phyloP scores from a whole-genome alignment of 2,888 invertebrate species.

The Brachyopa scutellaris region DNA sequence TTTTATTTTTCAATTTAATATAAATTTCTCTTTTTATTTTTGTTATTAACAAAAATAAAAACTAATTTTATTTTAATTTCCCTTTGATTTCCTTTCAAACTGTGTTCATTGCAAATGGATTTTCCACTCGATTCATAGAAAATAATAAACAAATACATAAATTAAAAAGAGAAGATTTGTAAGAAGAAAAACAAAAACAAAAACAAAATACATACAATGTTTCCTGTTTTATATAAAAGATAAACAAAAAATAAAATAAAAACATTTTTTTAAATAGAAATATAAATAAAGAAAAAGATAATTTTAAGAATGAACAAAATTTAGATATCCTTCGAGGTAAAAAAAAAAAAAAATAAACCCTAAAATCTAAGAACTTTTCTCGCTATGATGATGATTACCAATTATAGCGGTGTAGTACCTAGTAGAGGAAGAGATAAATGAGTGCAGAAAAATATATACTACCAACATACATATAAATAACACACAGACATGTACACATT shows the following conservation, averaged over 20 bases:
- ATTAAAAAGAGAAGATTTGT: neutral
- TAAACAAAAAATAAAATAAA: conserved; percentile 8
- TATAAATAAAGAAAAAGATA: conserved; percentile 22
- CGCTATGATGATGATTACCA: conserved; percentile 21
- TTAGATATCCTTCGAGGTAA: conserved; percentile 48
- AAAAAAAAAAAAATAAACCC: neutral
- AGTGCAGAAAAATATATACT: conserved; percentile 8
- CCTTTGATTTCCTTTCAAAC: conserved; percentile 26
- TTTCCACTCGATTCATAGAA: conserved; percentile 31
- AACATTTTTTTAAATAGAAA: conserved; percentile 49
- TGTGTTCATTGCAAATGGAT: conserved; percentile 52
- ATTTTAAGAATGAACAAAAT: conserved; percentile 54
- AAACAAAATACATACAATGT: conserved; percentile 24
- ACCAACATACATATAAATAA: conserved; percentile 26
- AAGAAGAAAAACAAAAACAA: neutral
- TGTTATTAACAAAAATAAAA: conserved; percentile 11
- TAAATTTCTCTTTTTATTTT: neutral
- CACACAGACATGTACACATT: conserved; percentile 46
- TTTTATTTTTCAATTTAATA: neutral
- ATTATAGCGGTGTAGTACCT: conserved; percentile 22
- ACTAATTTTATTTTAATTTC: neutral
- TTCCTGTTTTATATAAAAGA: conserved; percentile 58
- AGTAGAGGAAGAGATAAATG: conserved; percentile 11
- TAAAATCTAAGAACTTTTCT: conserved; percentile 41
- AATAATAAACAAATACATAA: conserved; percentile 23